Evolutionary conservation across 1,140 invertebrate genomes (phyloP), one percentile per base, ranked within the genome.

Genomic region (Drosophila grimshawi): DNA sequence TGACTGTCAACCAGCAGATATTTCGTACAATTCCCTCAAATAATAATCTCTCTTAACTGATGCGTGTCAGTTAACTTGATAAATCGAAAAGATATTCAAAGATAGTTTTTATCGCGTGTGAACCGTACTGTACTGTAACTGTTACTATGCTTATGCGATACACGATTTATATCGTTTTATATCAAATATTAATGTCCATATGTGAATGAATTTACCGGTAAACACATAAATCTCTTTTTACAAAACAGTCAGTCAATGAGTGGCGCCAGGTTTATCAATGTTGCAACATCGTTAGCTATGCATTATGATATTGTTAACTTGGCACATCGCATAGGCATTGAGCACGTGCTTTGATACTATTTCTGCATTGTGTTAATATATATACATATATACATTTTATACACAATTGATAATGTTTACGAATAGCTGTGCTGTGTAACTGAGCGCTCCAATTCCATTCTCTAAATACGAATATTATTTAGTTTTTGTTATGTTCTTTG

Each of bases 361-460:
- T 52, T 0, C 29, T 61, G 46, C 51, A 66, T 60, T 59, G 41
- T 77, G 65, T 69, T 78, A 37, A 69, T 46, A 43, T n/a, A 19
- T 43, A 71, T 55, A 45, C 41, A 62, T 45, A 64, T 49, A 61
- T 64, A 61, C 70, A 61, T 48, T 37, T 19, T 48, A 39, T 48
- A 61, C 39, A 39, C 7, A 32, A 57, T 45, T 27, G 7, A 30
- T 56, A 32, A 62, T 51, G 6, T 39, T 39, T 49, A 33, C 19
- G 37, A 48, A 57, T 48, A 46, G 49, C 51, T 78, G 56, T 57
- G 63, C 48, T 72, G 66, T 80, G 60, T 69, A 79, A 66, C 71
- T 76, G 60, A 70, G 57, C 49, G 27, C 19, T 59, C 27, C 4
- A 8, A 32, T 27, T 37, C 27, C 37, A 3, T 45, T 46, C 27